Evolutionary conservation across 1,140 invertebrate species (phyloP).

Genomic region (Andricus grossulariae): DNA sequence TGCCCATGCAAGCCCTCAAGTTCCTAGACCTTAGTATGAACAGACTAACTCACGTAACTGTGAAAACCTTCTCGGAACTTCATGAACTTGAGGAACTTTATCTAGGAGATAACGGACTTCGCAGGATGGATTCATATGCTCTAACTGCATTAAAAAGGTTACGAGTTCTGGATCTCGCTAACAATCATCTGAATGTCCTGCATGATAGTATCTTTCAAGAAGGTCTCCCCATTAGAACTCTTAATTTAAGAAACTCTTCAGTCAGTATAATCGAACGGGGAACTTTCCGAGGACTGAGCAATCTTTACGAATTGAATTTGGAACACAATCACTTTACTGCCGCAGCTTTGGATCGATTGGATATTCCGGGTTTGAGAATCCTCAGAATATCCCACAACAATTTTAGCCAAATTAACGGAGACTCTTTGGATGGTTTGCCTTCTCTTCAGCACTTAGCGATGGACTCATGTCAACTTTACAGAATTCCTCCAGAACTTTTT

Average conservation of each 20-base stretch:
- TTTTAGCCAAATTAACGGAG: conserved; percentile 82
- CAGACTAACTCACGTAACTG: conserved; percentile 80
- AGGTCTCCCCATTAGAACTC: conserved; percentile 76
- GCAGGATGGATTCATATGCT: conserved; percentile 77
- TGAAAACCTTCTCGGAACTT: conserved; percentile 83
- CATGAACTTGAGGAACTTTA: conserved; percentile 82
- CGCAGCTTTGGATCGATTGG: conserved; percentile 80
- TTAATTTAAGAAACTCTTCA: conserved; percentile 80
- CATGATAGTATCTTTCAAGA: conserved; percentile 80
- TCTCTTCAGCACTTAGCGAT: conserved; percentile 84
- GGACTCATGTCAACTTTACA: conserved; percentile 81
- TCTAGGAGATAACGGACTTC: conserved; percentile 78
- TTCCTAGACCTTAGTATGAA: conserved; percentile 89
- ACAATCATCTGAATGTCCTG: conserved; percentile 78
- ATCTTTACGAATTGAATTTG: conserved; percentile 83
- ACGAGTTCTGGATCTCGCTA: conserved; percentile 79
- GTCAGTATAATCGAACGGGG: conserved; percentile 79
- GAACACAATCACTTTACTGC: conserved; percentile 84
- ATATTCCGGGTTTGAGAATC: conserved; percentile 83
- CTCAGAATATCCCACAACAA: conserved; percentile 87
- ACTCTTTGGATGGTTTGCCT: conserved; percentile 83
- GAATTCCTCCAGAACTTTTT: conserved; percentile 83
- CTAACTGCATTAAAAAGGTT: conserved; percentile 79
- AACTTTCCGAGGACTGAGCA: conserved; percentile 80
- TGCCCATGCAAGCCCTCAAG: conserved; percentile 83